Evolutionary conservation across 92 coral and sea anemone genomes (phyloP), one percentile per base, ranked within the genome.

Genomic region (Parazoanthus swiftii): DNA sequence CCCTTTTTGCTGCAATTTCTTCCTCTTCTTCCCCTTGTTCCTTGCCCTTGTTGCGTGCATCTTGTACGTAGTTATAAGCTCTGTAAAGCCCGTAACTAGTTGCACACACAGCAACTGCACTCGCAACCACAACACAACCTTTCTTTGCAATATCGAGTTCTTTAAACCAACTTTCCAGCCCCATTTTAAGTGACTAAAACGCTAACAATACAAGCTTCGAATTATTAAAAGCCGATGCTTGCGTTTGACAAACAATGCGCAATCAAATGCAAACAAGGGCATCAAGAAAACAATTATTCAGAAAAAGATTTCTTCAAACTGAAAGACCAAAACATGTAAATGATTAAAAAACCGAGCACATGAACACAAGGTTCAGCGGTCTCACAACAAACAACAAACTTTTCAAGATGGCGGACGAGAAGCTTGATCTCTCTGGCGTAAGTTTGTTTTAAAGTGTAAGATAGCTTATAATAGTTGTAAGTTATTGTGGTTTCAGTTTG

Each of bases 1-100:
- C 92, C 68, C 91, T 91, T 85, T 96, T 96, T 81, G 94, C 95
- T 4, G 90, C 78, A 29, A 70, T 81, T 44, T 88, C 85, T 25
- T 81, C 90, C 38, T 87, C 90, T 79, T 88, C 94, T 54, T 94
- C 92, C 35, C 92, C 90, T 59, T 90, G 82, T 37, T 89, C 82
- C 38, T 89, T 63, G 39, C 78, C 91, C 51, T 81, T 63, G 23
- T 51, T 43, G n/a, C 20, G 66, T 23, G 91, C 85, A 67, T 82
- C 84, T 51, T 18, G 74, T 25, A 89, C 80, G 77, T 71, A 71
- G 14, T 88, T 71, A 88, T 89, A 96, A 25, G 90, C 84, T 81
- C 81, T 79, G 86, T 93, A 96, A 70, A 95, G 38, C 18, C 98
- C 96, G 81, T 95, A 96, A 42, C 88, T 92, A 26, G 94, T 72